Evolutionary conservation across 2,888 invertebrate species (phyloP).

Genomic region (Eristalis arbustorum): DNA sequence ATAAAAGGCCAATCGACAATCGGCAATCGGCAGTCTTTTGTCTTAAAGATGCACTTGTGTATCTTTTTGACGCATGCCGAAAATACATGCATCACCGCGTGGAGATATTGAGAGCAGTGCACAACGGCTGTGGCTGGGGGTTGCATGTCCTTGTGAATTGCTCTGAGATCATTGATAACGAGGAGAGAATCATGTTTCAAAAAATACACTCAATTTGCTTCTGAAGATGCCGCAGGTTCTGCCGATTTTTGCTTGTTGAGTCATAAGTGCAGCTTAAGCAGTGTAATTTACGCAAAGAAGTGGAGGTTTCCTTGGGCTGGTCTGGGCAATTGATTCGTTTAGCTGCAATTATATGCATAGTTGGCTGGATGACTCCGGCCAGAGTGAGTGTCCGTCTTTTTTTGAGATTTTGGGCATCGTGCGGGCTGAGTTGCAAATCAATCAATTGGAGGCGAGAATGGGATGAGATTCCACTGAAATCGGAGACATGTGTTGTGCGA

Average conservation of each 20-base stretch:
- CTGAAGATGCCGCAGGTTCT: not conserved
- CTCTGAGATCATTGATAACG: not conserved
- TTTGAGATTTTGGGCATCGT: too few relatives aligned
- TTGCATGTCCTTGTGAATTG: not conserved
- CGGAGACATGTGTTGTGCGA: too few relatives aligned
- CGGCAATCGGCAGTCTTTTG: conserved; percentile 19
- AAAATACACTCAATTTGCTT: not conserved
- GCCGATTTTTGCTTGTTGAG: not conserved
- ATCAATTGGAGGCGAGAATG: too few relatives aligned
- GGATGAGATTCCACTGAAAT: too few relatives aligned
- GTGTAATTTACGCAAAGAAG: not conserved
- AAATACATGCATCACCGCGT: conserved; percentile 41
- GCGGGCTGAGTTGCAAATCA: too few relatives aligned
- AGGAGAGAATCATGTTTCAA: not conserved
- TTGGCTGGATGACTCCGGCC: too few relatives aligned
- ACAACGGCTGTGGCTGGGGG: not conserved
- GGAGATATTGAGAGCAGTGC: conserved; percentile 25
- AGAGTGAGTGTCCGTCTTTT: too few relatives aligned
- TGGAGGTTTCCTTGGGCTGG: not conserved
- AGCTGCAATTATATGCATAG: too few relatives aligned
- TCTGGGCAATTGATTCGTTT: too few relatives aligned
- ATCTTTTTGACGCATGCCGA: conserved; percentile 59
- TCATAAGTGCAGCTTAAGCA: not conserved
- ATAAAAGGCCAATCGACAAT: not conserved
- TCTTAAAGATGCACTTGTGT: conserved; percentile 35